phyloP scores from a whole-genome alignment of 53 echinoderm and acorn worm genomes.

The Antedon mediterranea region DNA sequence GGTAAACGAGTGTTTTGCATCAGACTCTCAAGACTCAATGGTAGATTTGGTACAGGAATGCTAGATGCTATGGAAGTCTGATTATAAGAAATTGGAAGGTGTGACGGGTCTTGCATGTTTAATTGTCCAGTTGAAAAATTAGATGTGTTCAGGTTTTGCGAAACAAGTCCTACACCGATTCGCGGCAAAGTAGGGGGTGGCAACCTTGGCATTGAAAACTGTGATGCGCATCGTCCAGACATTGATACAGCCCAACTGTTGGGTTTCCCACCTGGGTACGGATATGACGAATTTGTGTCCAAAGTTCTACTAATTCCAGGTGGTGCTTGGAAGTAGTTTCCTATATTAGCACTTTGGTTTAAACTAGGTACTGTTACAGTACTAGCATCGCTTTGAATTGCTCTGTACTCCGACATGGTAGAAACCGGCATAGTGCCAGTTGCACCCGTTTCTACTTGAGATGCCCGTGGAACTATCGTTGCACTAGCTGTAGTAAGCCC shows the following conservation, averaged over 20 bases:
- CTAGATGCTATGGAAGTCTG: background rate
- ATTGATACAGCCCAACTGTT: background rate
- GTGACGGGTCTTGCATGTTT: background rate
- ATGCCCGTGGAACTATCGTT: conserved; percentile 1
- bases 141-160: background rate
- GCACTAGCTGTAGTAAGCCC: conserved; percentile 4
- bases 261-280: background rate
- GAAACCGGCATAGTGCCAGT: background rate
- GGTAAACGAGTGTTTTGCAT: conserved; percentile 23
- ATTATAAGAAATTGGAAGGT: background rate
- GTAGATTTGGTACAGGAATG: background rate
- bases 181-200: background rate
- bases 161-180: background rate
- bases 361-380: background rate
- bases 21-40: background rate
- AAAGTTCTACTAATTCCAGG: background rate
- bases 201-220: background rate
- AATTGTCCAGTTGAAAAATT: background rate
- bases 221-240: background rate
- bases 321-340: background rate
- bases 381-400: background rate
- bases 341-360: background rate
- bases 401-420: background rate
- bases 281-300: background rate
- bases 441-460: background rate